Percentiles rank a stretch among this genome's conserved stretches.
These are phyloP conservation scores for Pheosia tremula DNA, from an alignment of 2,888 invertebrate species.

Conservation along the genomic window DNA sequence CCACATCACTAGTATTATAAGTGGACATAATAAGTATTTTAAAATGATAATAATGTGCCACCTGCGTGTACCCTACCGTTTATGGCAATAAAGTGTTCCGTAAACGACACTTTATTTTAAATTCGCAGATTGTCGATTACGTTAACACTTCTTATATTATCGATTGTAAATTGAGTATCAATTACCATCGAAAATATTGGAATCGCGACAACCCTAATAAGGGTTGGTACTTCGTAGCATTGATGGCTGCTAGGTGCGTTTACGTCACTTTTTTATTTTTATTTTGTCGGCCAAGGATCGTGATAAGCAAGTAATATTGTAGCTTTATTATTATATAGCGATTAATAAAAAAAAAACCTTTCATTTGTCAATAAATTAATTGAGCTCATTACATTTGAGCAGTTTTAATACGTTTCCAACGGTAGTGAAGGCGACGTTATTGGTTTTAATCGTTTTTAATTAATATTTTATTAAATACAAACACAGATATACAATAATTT, in stretches of 20 bases:
- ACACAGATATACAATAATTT: no score
- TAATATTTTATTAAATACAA: no score
- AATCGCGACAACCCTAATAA: slow-evolving; percentile 34
- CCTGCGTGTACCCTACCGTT: slow-evolving; percentile 13
- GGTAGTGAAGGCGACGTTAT: slow-evolving; percentile 7
- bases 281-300: slow-evolving; percentile 52
- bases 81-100: slow-evolving; percentile 14
- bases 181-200: slow-evolving; percentile 34
- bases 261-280: slow-evolving; percentile 36
- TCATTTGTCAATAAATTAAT: slow-evolving; percentile 40
- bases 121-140: slow-evolving; percentile 38
- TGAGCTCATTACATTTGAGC: slow-evolving; percentile 17
- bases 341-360: slow-evolving; percentile 7
- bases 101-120: slow-evolving; percentile 16
- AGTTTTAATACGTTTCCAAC: slow-evolving; percentile 1
- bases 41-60: slow-evolving; percentile 19
- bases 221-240: slow-evolving; percentile 14
- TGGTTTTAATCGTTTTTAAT: not conserved
- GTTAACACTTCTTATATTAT: slow-evolving; percentile 37
- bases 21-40: slow-evolving; percentile 16
- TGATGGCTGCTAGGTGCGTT: slow-evolving; percentile 18
- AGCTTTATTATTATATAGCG: slow-evolving; percentile 17
- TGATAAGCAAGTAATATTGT: slow-evolving; percentile 27
- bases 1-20: slow-evolving; percentile 5
- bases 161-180: slow-evolving; percentile 39